Base-by-base conservation (phyloP, 1,140 invertebrate species). In the Dinoponera quadriceps region DNA sequence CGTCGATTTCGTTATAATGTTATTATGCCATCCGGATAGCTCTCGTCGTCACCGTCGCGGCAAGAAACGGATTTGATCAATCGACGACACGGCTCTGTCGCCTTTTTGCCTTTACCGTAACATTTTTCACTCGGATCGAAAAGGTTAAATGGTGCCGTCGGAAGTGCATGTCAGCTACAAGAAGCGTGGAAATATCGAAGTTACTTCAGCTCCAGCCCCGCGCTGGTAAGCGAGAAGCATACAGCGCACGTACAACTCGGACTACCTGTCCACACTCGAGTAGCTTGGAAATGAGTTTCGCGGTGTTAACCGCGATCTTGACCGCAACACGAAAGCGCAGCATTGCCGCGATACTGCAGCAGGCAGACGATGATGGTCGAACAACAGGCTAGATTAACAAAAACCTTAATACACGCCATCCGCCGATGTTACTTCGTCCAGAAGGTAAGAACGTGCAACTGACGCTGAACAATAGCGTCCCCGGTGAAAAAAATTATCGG, bases 301-400 rank as follows among this genome's bases (percentile, higher is more conserved):
- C n/a, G 57, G 68, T 44, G 78, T 82, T 82, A 82, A 82, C 78
- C 44, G 48, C 59, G 78, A 80, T 80, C 75, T 80, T 80, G 75
- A 80, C 75, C 75, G 65, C 75, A 18, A 29, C 62, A 78, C 49
- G 62, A 69, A 54, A 78, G 75, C 49, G 33, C 49, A 51, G 18
- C 44, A 69, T 57, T 27, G 38, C 51, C 69, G 16, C 65, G 25
- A 80, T 59, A 80, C 49, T 78, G 63, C 25, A 14, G 44, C 27
- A 27, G 51, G 44, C 51, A 57, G 65, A 80, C n/a, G 65, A 48
- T 22, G 51, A 68, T 48, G 75, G 20, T 33, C 22, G 55, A 69
- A 57, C 33, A 80, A 80, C 75, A 80, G 20, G 33, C 9, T 51
- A 48, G 57, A 29, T 69, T 80, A 48, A 80, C 49, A 29, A 69